phyloP scores from a whole-genome alignment of 1,140 invertebrate genomes.

The Hermetia illucens region DNA sequence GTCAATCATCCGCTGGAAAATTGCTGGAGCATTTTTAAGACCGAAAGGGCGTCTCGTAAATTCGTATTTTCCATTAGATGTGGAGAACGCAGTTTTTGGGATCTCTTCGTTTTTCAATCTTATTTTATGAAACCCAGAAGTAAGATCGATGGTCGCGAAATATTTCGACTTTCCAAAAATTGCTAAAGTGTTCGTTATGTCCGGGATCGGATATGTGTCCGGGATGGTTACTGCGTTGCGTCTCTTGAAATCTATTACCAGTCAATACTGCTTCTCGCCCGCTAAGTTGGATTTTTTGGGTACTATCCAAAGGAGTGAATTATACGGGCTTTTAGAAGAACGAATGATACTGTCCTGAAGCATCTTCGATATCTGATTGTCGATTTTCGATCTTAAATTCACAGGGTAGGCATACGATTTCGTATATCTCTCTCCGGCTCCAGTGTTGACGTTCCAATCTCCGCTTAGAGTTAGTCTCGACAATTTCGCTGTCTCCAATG shows the following conservation, averaged over 20 bases:
- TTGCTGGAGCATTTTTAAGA: constrained; percentile 9
- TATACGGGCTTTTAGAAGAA: constrained; percentile 5
- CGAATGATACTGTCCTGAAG: constrained; percentile 2
- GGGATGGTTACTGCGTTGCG: constrained; percentile 25
- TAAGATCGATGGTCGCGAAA: constrained; percentile 30
- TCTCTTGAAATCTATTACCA: constrained; percentile 26
- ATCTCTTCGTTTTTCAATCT: constrained; percentile 16
- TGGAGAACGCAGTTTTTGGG: constrained; percentile 30
- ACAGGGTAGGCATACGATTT: constrained; percentile 5
- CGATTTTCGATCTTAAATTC: background rate
- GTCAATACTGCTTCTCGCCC: constrained; percentile 16
- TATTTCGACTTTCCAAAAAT: constrained; percentile 21
- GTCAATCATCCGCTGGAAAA: constrained; percentile 20
- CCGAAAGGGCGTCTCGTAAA: constrained; percentile 12
- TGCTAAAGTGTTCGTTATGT: constrained; percentile 30
- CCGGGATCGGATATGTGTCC: constrained; percentile 35
- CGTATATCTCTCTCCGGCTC: constrained; percentile 6
- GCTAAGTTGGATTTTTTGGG: constrained; percentile 33
- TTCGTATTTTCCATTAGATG: constrained; percentile 12
- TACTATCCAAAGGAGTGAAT: constrained; percentile 2
- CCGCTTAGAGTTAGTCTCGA: background rate
- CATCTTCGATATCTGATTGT: background rate
- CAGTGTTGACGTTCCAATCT: background rate
- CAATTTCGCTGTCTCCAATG: too few relatives aligned
- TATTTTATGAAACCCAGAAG: constrained; percentile 34